Evolutionary conservation across 92 coral and sea anemone species (phyloP), one percentile per base, ranked within the genome.

Genomic region (Porites divaricata): DNA sequence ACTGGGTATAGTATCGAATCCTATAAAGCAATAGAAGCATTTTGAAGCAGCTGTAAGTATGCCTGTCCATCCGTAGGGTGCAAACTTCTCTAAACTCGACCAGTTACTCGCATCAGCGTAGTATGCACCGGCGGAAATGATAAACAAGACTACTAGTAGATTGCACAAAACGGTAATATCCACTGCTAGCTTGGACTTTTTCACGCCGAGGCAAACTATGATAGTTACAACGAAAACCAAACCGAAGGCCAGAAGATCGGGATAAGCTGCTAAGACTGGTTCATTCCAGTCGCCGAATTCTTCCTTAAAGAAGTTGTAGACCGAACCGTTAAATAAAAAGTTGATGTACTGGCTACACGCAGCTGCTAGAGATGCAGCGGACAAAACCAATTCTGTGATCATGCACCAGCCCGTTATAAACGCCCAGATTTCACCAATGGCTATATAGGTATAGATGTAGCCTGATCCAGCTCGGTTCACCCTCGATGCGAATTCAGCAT

Each of bases 401-500:
- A 95, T 86, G 65, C 92, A 86, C 98, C 98, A 95, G 19, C 98
- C 98, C 0, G 89, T 81, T 9, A 93, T 20, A 63, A 95, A 95
- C 1, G 97, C 98, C 87, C 92, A 93, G 9, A 95, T 24, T 79
- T 95, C 98, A 6, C 98, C 98, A 62, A 95, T 77, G 67, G 89
- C 83, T 9, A 93, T 94, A 35, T 95, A 95, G 2, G 95, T 91
- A 87, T 92, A 95, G 50, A 92, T 92, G 51, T 95, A 95, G 8
- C 94, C 98, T 2, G 98, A 89, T 6, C 98, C 98, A 1, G 94
- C 91, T 64, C 89, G 95, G 41, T 90, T 93, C 35, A 95, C 92
- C 57, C 98, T 74, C 14, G 97, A 88, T 1, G 98, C 86, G 57
- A 95, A 87, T 87, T 95, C 98, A 24, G 98, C 98, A 67, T 95